These are phyloP conservation scores for Chaitophorus viminalis DNA, from an alignment of 2,888 invertebrate species.

Conservation along the genomic window DNA sequence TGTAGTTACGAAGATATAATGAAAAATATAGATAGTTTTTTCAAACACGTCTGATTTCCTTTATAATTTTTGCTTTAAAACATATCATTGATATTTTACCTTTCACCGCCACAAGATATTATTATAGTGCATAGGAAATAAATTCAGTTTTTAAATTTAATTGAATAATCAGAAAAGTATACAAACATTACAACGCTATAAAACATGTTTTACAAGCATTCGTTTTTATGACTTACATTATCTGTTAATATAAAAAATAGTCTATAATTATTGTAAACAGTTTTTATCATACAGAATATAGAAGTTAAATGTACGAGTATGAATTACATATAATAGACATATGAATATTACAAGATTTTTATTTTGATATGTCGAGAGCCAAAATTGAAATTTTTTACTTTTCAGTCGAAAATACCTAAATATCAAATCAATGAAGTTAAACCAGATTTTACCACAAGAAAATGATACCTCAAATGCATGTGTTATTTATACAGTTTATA, in stretches of 20 bases:
- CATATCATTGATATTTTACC: constrained; percentile 1
- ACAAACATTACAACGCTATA: background rate
- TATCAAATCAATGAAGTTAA: background rate
- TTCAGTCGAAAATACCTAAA: background rate
- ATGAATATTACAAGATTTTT: too few species aligned
- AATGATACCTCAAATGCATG: background rate
- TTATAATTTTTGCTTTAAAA: background rate
- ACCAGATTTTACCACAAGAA: background rate
- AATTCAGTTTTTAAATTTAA: background rate
- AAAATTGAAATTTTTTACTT: too few species aligned
- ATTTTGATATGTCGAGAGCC: too few species aligned
- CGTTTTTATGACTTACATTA: background rate
- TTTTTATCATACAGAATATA: background rate
- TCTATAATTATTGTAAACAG: background rate
- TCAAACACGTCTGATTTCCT: constrained; percentile 20
- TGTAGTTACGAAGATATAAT: too few species aligned
- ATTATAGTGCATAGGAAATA: background rate
- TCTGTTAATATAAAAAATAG: background rate
- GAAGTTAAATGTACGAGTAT: too few species aligned
- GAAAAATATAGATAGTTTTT: background rate
- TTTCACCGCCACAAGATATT: background rate
- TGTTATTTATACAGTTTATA: background rate
- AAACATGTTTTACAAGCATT: background rate
- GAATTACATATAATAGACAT: too few species aligned
- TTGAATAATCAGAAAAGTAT: background rate